Percentiles rank a stretch among this genome's conserved stretches.
These are phyloP conservation scores for Corythaixoides concolor DNA, from an alignment of 2,113 vertebrate genomes.

Conservation along the genomic window DNA sequence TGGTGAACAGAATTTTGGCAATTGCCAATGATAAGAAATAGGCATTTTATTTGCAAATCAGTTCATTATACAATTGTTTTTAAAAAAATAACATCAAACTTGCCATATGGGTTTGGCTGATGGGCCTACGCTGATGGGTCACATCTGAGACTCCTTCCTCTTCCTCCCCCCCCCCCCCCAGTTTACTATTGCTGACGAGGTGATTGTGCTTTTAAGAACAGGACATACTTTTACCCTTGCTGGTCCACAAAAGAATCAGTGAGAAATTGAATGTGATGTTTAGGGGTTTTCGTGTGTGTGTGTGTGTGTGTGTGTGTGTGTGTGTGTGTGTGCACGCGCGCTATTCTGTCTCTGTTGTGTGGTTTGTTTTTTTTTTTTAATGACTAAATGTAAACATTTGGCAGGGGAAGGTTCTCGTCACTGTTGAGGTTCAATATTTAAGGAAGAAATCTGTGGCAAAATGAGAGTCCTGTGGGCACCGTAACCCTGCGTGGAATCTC, in stretches of 20 bases:
- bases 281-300: too few species aligned
- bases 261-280: not conserved
- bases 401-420: not conserved
- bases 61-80: not conserved
- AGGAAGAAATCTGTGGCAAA: not conserved
- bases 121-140: accelerated
- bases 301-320: too few species aligned
- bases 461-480: not conserved
- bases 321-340: too few species aligned
- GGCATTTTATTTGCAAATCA: not conserved
- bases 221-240: not conserved
- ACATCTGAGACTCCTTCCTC: not conserved
- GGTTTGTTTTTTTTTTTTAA: not conserved
- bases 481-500: not conserved
- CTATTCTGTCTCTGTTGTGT: not conserved
- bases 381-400: not conserved
- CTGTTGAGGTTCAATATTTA: not conserved
- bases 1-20: not conserved
- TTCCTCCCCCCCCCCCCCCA: not conserved
- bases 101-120: not conserved
- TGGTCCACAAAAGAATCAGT: not conserved
- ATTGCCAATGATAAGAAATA: not conserved
- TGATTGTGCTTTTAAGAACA: not conserved
- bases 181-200: not conserved
- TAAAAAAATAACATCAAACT: not conserved